Conservation (phyloP, 2,113 vertebrate species). For the Halichoerus grypus region DNA sequence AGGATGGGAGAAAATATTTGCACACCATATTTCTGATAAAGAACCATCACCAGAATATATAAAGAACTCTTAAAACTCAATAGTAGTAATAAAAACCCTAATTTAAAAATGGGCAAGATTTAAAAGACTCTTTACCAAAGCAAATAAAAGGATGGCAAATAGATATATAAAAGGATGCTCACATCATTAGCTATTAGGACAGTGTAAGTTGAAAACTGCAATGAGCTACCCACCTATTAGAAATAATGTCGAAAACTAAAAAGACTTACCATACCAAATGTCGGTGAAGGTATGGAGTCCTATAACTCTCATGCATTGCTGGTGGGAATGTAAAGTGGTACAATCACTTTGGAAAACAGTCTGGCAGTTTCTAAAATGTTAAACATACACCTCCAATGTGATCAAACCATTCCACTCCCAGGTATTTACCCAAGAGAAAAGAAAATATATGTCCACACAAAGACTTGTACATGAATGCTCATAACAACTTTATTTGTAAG, state of each 20-base stretch:
- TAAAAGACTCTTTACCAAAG: not conserved
- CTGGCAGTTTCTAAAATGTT: not conserved
- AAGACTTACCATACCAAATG: not conserved
- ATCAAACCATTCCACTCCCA: not conserved
- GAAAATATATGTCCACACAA: not conserved
- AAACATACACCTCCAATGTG: not conserved
- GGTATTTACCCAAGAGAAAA: not conserved
- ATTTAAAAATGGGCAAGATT: not conserved
- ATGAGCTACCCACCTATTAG: not conserved
- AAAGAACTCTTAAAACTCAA: not conserved
- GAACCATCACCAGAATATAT: not conserved
- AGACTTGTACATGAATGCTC: not conserved
- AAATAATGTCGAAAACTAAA: not conserved
- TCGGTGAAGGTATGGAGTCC: not conserved
- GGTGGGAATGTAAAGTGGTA: not conserved
- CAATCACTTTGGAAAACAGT: not conserved
- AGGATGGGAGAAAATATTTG: not conserved
- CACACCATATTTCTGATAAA: not conserved
- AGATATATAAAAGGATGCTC: not conserved
- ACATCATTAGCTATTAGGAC: not conserved
- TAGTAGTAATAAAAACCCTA: not conserved
- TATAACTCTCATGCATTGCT: not conserved
- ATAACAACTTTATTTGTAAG: not conserved
- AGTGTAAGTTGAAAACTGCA: not conserved
- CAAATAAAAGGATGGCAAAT: not conserved